These are phyloP conservation scores for Edolisoma coerulescens DNA, from an alignment of 2,113 vertebrate genomes.

Conservation along the genomic window DNA sequence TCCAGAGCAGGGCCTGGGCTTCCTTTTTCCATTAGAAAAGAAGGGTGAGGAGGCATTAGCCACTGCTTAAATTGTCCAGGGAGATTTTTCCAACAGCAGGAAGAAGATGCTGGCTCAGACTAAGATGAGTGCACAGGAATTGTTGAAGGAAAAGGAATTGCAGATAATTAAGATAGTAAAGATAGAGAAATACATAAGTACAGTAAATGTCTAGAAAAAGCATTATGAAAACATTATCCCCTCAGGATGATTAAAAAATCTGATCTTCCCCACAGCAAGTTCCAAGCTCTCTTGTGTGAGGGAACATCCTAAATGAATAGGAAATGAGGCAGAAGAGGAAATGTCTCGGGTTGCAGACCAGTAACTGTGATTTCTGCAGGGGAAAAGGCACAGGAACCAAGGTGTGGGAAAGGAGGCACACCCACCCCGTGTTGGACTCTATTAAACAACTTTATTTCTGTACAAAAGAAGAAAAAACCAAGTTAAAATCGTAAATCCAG, in stretches of 20 bases:
- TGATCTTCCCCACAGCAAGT: background rate
- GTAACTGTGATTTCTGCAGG: background rate
- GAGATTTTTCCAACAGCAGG: background rate
- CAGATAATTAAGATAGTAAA: background rate
- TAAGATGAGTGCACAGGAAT: background rate
- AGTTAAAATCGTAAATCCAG: background rate
- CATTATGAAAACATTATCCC: background rate
- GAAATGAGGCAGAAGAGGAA: background rate
- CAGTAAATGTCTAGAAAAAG: background rate
- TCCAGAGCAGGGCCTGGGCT: background rate
- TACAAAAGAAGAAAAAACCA: background rate
- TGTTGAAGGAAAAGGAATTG: background rate
- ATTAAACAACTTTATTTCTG: background rate
- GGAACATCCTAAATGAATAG: background rate
- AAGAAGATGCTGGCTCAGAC: background rate
- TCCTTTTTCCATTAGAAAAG: background rate
- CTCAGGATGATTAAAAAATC: background rate
- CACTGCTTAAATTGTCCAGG: background rate
- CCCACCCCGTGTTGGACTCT: accelerated
- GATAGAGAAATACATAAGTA: background rate
- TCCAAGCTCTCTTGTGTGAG: background rate
- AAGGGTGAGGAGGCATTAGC: background rate
- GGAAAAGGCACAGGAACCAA: background rate
- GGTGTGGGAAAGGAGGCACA: background rate
- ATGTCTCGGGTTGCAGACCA: background rate